A percentile compares a stretch with the other conserved stretches of the same genome.
phyloP scores from a whole-genome alignment of 2,888 invertebrate species.

The Lissocephala sabroskyi region DNA sequence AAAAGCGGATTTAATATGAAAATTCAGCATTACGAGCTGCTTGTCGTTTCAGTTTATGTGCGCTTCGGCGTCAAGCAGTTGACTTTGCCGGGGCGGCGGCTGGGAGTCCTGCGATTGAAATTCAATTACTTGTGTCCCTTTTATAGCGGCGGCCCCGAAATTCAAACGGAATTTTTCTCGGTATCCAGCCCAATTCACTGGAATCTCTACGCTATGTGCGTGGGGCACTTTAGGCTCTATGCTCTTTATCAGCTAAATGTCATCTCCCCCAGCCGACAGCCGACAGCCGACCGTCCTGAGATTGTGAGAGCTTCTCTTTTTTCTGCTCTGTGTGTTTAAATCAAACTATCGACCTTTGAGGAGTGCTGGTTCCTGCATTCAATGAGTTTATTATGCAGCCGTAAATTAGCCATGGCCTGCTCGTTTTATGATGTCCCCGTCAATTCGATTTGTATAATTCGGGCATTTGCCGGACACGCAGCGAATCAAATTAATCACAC shows the following conservation, averaged over 20 bases:
- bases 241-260: conserved; percentile 60
- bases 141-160: conserved; percentile 16
- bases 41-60: conserved; percentile 54
- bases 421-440: too few species aligned
- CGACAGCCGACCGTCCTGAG: conserved; percentile 21
- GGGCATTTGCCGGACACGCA: too few species aligned
- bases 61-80: conserved; percentile 10
- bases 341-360: too few species aligned
- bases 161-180: conserved; percentile 36
- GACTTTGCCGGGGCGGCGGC: conserved; percentile 14
- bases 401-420: too few species aligned
- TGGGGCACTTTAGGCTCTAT: conserved; percentile 44
- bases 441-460: too few species aligned
- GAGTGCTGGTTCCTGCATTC: too few species aligned
- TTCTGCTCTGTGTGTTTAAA: too few species aligned
- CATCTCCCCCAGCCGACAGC: conserved; percentile 40
- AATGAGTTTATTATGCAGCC: too few species aligned
- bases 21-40: conserved; percentile 64
- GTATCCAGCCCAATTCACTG: too few species aligned
- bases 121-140: conserved; percentile 64
- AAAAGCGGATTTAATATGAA: conserved; percentile 65
- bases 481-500: too few species aligned
- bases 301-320: too few species aligned
- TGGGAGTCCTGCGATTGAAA: conserved; percentile 55
- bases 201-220: too few species aligned